These are phyloP conservation scores for Pyrgilauda ruficollis DNA, from an alignment of 2,113 vertebrate genomes.

Conservation along the genomic window DNA sequence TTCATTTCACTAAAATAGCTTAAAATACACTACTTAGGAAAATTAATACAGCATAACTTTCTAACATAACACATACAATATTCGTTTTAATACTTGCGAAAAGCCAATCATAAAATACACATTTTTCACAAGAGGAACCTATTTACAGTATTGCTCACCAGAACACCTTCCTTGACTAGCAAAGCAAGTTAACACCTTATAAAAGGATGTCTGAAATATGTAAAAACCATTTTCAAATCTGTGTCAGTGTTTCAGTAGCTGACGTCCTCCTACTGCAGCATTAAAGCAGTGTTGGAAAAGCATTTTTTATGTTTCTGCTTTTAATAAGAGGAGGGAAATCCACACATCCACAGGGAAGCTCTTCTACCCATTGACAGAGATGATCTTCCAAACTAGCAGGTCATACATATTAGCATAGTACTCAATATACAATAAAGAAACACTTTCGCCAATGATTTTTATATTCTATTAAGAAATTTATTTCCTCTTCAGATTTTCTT, in stretches of 20 bases:
- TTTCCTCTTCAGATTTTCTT: neutral
- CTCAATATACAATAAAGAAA: conserved; percentile 38
- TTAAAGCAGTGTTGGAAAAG: neutral
- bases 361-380: neutral
- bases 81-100: too few relatives aligned
- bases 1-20: neutral
- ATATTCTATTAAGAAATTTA: neutral
- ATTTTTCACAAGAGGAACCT: too few relatives aligned
- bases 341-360: neutral
- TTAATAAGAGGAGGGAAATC: neutral
- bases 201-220: neutral
- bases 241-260: neutral
- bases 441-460: neutral
- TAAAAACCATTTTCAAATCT: neutral
- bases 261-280: neutral
- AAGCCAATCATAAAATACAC: too few relatives aligned
- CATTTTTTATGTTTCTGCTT: neutral
- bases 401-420: neutral
- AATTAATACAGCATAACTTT: too few relatives aligned
- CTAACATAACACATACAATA: too few relatives aligned
- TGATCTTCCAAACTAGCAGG: conserved; percentile 19
- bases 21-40: too few relatives aligned
- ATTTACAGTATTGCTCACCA: too few relatives aligned
- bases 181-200: too few relatives aligned
- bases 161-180: too few relatives aligned